These are phyloP conservation scores for Griposia aprilina DNA, from an alignment of 2,888 invertebrate species.

Conservation along the genomic window DNA sequence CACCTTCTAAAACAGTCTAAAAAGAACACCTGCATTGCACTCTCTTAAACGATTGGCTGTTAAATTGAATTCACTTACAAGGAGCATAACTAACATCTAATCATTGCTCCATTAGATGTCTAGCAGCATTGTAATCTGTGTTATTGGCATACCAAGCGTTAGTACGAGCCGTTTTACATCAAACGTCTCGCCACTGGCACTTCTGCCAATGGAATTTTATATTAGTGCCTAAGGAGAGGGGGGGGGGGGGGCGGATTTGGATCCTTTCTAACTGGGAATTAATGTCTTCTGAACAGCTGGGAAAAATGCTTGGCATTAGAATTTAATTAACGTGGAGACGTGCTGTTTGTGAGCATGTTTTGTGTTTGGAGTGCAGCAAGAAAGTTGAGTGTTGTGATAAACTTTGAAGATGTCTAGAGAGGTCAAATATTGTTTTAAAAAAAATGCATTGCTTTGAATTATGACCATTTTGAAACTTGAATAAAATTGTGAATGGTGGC, in stretches of 20 bases:
- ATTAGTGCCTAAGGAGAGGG: conserved; percentile 62
- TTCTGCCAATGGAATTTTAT: conserved; percentile 61
- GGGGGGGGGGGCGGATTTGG: conserved; percentile 40
- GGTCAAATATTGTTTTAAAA: too few relatives aligned
- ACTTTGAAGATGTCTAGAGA: too few relatives aligned
- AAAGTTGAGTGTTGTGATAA: too few relatives aligned
- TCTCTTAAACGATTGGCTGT: conserved; percentile 35
- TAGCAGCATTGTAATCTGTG: conserved; percentile 54
- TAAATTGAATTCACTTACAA: conserved; percentile 51
- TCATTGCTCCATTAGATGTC: conserved; percentile 50
- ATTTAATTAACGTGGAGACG: conserved; percentile 29
- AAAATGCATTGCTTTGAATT: too few relatives aligned
- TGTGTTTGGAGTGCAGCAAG: background rate
- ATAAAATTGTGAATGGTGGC: too few relatives aligned
- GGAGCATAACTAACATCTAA: conserved; percentile 54
- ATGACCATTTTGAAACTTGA: too few relatives aligned
- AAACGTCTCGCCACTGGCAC: conserved; percentile 54
- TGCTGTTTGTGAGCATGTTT: conserved; percentile 18
- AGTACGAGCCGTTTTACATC: conserved; percentile 55
- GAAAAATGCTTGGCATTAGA: conserved; percentile 37
- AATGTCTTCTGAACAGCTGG: conserved; percentile 56
- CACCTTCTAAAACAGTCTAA: background rate
- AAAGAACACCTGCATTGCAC: background rate
- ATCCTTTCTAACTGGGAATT: conserved; percentile 54
- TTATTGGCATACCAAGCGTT: conserved; percentile 62